Base-by-base conservation (phyloP, 2,113 vertebrate genomes). In the Emydocephalus ijimae region DNA sequence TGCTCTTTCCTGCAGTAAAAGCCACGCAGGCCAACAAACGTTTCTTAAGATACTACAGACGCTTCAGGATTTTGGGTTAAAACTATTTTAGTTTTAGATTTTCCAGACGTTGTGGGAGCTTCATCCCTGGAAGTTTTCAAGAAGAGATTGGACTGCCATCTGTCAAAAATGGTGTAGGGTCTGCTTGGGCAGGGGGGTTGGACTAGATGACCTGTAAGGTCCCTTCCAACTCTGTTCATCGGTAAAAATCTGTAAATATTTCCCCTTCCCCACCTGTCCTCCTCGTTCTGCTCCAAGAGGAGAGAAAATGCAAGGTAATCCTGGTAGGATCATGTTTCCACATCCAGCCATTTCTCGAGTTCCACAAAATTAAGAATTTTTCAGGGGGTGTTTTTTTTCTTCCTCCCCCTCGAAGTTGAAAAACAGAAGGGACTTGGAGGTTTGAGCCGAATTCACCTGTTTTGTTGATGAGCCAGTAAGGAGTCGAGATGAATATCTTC, bases 391-490 rank as follows among this genome's bases (percentile, higher is more conserved):
- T 3, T 48, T 48, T 48, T 48, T 48, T 24, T 5, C 56, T 3
- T 3, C 43, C 56, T 1, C 20, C 56, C 0, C 23, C 23, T 2
- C 59, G 0, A 20, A 69, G 59, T 34, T 7, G n/a, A 15, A 5
- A 69, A 69, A 69, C 2, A 29, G 64, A 74, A 74, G 64, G 1
- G 0, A 1, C 3, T 1, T 50, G 11, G 1, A 54, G 5, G 10
- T 8, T 21, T 5, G 69, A 64, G 3, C 23, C 34, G 45, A 1
- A 87, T 26, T 4, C 94, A 99, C 99, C 99, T 55, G 99, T 99
- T 96, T 99, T 99, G 96, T 99, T 99, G 94, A 99, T 98, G 2
- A 99, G 97, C 99, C 99, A 99, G 57, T 99, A 99, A 0, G 99
- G 98, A 18, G 99, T 98, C 20, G 98, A 99, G 87, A 99, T 98